Base-by-base conservation (phyloP, 2,888 invertebrate genomes). In the Synanthedon andrenaeformis region DNA sequence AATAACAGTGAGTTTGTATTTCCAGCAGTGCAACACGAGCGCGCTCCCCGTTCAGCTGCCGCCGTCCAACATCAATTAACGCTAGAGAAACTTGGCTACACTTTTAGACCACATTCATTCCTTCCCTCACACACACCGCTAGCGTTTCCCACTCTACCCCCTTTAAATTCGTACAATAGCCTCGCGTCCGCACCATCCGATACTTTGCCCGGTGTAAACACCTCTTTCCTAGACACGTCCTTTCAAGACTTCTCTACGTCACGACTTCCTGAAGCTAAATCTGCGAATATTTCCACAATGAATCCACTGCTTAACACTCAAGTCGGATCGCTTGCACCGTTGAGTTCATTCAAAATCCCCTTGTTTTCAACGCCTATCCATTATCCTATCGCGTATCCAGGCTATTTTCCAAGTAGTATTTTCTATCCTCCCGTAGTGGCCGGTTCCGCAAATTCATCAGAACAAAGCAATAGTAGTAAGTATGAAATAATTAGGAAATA, bases 1-100 rank as follows among this genome's bases (percentile, higher is more conserved):
- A 35, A 35, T 35, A 35, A 35, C 6, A 5, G 10, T 10, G 5
- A 35, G 35, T 35, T 8, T 35, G 35, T 35, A 10, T 35, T 80
- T 86, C 52, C 89, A 96, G 96, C 96, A 56, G 96, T 96, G 17
- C 96, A 96, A 73, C 96, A 96, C 76, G 96, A 96, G 79, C 87
- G 96, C 58, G 95, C 96, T 10, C 95, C 96, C 0, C 89, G 96
- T 50, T 83, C 89, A 1, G 68, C 78, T 1, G 65, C 66, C 13
- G 65, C 60, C 56, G 70, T 59, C 51, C 83, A 70, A 59, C 81
- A 68, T 66, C 86, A 63, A 71, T 79, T 67, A 86, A 90, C 80
- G 86, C 63, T 86, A 5, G 79, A 82, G 51, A 81, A 79, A 59
- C 68, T 89, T n/a, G 81, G 85, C 54, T 88, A 89, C 67, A 83